These are phyloP conservation scores for Dolomedes plantarius DNA, from an alignment of 2,888 invertebrate species.

Conservation along the genomic window DNA sequence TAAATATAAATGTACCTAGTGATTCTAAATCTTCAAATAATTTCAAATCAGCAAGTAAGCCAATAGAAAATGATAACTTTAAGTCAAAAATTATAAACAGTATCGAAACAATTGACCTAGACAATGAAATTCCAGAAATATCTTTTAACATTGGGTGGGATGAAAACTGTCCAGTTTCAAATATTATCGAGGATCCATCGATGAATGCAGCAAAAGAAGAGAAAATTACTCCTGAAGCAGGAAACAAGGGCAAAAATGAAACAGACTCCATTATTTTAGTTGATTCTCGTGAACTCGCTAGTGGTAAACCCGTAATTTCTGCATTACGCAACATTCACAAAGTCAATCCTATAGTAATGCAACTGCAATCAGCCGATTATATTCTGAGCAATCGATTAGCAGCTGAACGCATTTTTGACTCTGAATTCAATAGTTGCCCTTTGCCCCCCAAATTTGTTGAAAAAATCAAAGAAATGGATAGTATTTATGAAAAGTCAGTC, in stretches of 20 bases:
- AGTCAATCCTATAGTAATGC: slow-evolving; percentile 48
- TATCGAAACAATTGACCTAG: not conserved
- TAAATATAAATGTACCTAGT: too few relatives aligned
- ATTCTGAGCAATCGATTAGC: slow-evolving; percentile 55
- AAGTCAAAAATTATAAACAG: too few relatives aligned
- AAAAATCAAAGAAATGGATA: slow-evolving; percentile 43
- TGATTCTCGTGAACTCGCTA: slow-evolving; percentile 51
- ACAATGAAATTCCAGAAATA: not conserved
- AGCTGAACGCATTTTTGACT: slow-evolving; percentile 44
- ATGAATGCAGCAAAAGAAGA: too few relatives aligned
- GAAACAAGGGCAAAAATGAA: not conserved
- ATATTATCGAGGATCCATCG: too few relatives aligned
- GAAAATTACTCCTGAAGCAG: too few relatives aligned
- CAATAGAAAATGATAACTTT: too few relatives aligned
- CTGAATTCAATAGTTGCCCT: slow-evolving; percentile 26
- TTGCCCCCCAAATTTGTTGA: slow-evolving; percentile 45
- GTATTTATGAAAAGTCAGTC: slow-evolving; percentile 47
- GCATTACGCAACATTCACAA: slow-evolving; percentile 27
- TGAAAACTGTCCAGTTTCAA: not conserved
- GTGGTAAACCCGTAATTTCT: slow-evolving; percentile 54
- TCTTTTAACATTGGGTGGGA: slow-evolving; percentile 54
- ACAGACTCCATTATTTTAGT: slow-evolving; percentile 29
- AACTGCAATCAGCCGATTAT: slow-evolving; percentile 52
- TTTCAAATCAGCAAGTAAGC: too few relatives aligned
- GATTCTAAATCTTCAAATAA: too few relatives aligned